These are phyloP conservation scores for Elephas maximus DNA, from an alignment of 2,113 vertebrate genomes.

Conservation along the genomic window DNA sequence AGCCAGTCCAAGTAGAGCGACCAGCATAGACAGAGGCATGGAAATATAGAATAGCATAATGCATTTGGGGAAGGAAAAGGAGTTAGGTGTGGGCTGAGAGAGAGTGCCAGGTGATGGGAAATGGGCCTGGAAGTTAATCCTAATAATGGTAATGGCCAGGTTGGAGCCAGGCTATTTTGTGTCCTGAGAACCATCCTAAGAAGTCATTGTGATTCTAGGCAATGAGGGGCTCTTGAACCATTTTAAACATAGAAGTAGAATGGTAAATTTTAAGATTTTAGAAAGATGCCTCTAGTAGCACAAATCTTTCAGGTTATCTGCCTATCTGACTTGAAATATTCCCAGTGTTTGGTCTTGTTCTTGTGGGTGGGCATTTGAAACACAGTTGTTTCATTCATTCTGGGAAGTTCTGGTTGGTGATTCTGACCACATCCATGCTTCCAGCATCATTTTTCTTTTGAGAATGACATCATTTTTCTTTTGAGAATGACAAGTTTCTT, in stretches of 20 bases:
- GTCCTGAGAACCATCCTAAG: neutral
- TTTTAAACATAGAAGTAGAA: constrained; percentile 34
- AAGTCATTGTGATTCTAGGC: neutral
- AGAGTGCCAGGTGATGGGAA: neutral
- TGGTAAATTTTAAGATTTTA: constrained; percentile 33
- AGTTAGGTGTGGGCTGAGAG: neutral
- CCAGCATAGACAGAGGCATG: neutral
- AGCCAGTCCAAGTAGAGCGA: neutral
- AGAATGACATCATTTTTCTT: constrained; percentile 38
- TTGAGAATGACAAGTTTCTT: constrained; percentile 44
- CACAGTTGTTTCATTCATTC: constrained; percentile 43
- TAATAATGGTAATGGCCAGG: neutral
- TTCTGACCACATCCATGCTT: constrained; percentile 3
- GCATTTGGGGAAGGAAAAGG: neutral
- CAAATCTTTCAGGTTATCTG: constrained; percentile 6
- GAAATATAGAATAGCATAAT: neutral
- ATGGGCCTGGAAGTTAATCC: neutral
- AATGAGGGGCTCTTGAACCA: neutral
- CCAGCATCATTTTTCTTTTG: constrained; percentile 33
- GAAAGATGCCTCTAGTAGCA: neutral
- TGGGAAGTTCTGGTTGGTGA: neutral
- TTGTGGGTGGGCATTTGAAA: constrained; percentile 53
- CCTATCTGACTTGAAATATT: neutral
- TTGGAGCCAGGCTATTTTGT: constrained; percentile 21
- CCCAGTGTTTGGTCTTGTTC: constrained; percentile 18